phyloP scores from a whole-genome alignment of 1,140 invertebrate species.

The Bombyx mandarina region DNA sequence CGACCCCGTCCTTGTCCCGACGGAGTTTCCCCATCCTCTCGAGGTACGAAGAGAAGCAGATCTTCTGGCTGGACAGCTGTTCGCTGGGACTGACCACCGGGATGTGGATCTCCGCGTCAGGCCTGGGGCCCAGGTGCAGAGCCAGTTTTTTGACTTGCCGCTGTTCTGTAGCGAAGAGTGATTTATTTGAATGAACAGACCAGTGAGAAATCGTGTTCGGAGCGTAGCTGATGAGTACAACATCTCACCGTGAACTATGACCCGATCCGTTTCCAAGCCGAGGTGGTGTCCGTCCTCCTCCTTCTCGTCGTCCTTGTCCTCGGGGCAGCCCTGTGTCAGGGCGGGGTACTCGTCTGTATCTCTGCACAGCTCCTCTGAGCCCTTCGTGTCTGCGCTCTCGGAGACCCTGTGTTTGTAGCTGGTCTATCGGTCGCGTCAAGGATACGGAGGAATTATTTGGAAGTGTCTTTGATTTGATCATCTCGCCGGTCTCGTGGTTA shows the following conservation, averaged over 20 bases:
- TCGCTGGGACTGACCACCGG: constrained; percentile 81
- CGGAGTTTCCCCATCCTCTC: constrained; percentile 73
- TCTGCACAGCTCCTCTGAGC: constrained; percentile 2
- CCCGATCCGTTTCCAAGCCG: constrained; percentile 34
- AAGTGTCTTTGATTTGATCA: too few species aligned
- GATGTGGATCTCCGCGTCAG: constrained; percentile 75
- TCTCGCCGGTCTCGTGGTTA: too few species aligned
- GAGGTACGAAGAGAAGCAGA: constrained; percentile 81
- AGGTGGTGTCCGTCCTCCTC: constrained; percentile 32
- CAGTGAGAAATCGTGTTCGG: too few species aligned
- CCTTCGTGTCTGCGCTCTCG: constrained; percentile 6
- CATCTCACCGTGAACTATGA: constrained; percentile 36
- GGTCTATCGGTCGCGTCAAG: background rate
- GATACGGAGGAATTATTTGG: too few species aligned
- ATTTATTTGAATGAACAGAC: background rate
- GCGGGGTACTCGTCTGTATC: constrained; percentile 14
- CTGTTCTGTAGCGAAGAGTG: constrained; percentile 24
- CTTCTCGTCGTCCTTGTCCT: constrained; percentile 14
- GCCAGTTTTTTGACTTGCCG: constrained; percentile 30
- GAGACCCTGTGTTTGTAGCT: background rate
- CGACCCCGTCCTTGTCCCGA: constrained; percentile 44
- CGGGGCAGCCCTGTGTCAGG: background rate
- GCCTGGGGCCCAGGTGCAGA: constrained; percentile 54
- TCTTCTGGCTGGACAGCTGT: constrained; percentile 80
- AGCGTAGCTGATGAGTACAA: background rate